Percentiles rank a stretch among this genome's conserved stretches.
These are phyloP conservation scores for Dascyllus trimaculatus DNA, from an alignment of 2,113 vertebrate species.

Conservation along the genomic window DNA sequence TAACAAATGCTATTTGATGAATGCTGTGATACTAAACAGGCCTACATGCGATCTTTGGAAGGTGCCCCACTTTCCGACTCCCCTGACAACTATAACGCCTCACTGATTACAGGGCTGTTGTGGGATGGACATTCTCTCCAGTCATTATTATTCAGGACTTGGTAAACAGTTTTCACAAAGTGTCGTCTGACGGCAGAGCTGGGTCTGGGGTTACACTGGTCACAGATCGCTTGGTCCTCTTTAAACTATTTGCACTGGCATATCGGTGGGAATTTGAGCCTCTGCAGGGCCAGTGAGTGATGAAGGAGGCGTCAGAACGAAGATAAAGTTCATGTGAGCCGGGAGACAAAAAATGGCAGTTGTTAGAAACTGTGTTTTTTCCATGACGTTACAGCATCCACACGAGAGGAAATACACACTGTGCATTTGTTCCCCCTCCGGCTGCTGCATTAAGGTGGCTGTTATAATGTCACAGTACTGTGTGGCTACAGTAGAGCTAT, in stretches of 20 bases:
- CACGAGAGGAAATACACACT: neutral
- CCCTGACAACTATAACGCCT: conserved; percentile 40
- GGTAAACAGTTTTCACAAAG: conserved; percentile 28
- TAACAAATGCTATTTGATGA: neutral
- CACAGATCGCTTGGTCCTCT: conserved; percentile 9
- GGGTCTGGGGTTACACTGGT: conserved; percentile 2
- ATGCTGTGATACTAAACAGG: conserved; percentile 21
- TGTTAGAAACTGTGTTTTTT: neutral
- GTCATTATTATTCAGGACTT: conserved; percentile 52
- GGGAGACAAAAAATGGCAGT: neutral
- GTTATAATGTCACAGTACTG: conserved; percentile 35
- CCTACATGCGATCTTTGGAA: conserved; percentile 48
- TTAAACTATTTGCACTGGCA: neutral
- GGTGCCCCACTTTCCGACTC: conserved; percentile 40
- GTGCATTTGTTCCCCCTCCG: neutral
- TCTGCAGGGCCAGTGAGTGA: conserved; percentile 1
- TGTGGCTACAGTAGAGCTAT: conserved; percentile 40
- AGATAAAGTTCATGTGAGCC: conserved; percentile 1
- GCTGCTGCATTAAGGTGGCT: conserved; percentile 18
- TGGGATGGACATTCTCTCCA: conserved; percentile 39
- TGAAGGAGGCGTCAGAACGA: conserved; percentile 19
- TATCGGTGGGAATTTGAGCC: conserved; percentile 23
- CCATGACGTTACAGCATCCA: conserved; percentile 21
- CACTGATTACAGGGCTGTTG: conserved; percentile 39
- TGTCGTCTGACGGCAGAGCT: conserved; percentile 41